These are phyloP conservation scores for Terrapene triunguis DNA, from an alignment of 2,113 vertebrate species.

Conservation along the genomic window DNA sequence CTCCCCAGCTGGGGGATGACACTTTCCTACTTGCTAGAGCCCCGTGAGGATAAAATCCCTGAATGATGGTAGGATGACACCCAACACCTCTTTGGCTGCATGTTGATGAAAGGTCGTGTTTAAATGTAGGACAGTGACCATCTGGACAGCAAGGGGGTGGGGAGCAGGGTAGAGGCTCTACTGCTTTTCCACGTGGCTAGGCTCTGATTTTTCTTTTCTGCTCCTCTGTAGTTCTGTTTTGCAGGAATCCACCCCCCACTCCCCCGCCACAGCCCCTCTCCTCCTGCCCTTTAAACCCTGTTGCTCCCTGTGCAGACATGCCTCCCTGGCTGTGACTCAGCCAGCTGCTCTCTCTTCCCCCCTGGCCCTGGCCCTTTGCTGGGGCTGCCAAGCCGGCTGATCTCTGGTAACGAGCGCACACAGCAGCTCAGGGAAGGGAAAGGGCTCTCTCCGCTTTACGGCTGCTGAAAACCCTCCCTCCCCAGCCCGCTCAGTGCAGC, in stretches of 20 bases:
- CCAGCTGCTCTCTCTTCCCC: neutral
- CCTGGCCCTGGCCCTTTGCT: neutral
- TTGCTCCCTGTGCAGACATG: no score
- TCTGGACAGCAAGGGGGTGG: no score
- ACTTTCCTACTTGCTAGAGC: neutral
- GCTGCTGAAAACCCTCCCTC: conserved; percentile 72
- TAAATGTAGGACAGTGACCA: neutral
- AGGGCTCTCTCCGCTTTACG: conserved; percentile 71
- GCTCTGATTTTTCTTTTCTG: neutral
- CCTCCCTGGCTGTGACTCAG: neutral
- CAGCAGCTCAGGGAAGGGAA: conserved; percentile 1
- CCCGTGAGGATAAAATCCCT: neutral
- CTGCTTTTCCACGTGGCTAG: neutral
- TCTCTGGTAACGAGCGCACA: neutral
- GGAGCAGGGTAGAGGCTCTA: neutral
- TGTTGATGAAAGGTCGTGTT: neutral
- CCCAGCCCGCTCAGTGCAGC: neutral
- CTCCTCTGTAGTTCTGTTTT: neutral
- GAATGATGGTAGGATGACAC: no score
- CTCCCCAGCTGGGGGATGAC: neutral
- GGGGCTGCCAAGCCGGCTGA: neutral
- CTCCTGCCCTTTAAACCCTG: neutral
- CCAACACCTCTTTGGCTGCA: no score
- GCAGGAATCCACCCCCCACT: no score
- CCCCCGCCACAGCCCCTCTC: no score